Base-by-base conservation (phyloP, 2,113 vertebrate genomes). In the Mormyrus lacerda region DNA sequence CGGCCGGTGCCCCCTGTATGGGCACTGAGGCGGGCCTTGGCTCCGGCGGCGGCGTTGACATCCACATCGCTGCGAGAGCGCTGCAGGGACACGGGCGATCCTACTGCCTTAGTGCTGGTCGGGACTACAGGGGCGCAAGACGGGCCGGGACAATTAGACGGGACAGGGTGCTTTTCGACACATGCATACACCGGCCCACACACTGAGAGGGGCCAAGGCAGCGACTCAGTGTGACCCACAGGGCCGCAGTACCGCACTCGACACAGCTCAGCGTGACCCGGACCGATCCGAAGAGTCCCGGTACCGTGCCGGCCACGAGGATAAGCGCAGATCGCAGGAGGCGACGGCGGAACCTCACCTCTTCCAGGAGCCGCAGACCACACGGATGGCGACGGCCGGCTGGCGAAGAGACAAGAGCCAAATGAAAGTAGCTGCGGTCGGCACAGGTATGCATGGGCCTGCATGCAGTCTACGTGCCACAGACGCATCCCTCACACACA, bases 51-150 rank as follows among this genome's bases (percentile, higher is more conserved):
- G 11, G 98, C 98, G 0, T 98, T 98, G 42, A 99, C 98, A 0
- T 99, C 98, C 0, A 99, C 97, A 90, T 99, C 98, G 0, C 98
- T 99, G 90, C 98, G 97, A 82, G 98, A 99, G 11, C 98, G 97
- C 92, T 99, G 98, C 91, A 99, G 95, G 85, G 96, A 95, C 85
- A 96, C 96, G 0, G 96, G 94, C 17, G 97, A 95, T 35, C 96
- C 91, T 50, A 93, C 92, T 1, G 94, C 91, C 95, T 97, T 99
- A 93, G 94, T 95, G 92, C 95, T 92, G 85, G 94, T 93, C 11
- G 97, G 95, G 90, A 97, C 97, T 99, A 93, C 61, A 3, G 90
- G 90, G 91, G 86, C 91, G 53, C 61, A 8, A 90, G 13, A 15
- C 7, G 7, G 53, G 3, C 42, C 83, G 45, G 13, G 42, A 24